phyloP scores from a whole-genome alignment of 1,140 invertebrate species.

The Drosophila takahashii region DNA sequence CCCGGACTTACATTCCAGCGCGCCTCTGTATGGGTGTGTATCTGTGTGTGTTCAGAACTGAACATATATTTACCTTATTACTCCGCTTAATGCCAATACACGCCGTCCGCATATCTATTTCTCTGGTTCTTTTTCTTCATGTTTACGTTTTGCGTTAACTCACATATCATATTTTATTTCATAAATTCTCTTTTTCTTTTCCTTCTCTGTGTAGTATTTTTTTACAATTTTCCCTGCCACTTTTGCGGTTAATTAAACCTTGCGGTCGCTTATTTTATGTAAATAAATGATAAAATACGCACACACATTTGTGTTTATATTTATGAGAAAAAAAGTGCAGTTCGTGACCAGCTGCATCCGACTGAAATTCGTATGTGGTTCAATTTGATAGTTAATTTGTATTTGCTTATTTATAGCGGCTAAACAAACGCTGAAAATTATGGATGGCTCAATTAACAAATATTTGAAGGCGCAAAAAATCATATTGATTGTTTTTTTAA shows the following conservation, averaged over 20 bases:
- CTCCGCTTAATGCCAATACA: constrained; percentile 43
- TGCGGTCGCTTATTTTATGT: constrained; percentile 56
- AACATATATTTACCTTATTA: constrained; percentile 62
- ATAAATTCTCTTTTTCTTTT: constrained; percentile 14
- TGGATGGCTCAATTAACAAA: not conserved
- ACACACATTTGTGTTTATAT: constrained; percentile 1
- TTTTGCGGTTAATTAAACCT: constrained; percentile 72
- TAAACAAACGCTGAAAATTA: constrained; percentile 4
- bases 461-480: constrained; percentile 2
- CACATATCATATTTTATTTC: constrained; percentile 51
- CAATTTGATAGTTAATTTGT: constrained; percentile 37
- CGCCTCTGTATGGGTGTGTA: not conserved
- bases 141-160: constrained; percentile 64
- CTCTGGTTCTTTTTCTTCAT: constrained; percentile 27
- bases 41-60: constrained; percentile 36
- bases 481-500: constrained; percentile 1
- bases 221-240: constrained; percentile 15
- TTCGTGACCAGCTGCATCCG: constrained; percentile 40
- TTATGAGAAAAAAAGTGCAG: constrained; percentile 2
- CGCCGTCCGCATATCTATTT: constrained; percentile 33
- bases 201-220: constrained; percentile 16
- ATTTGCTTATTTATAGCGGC: constrained; percentile 24
- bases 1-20: constrained; percentile 4
- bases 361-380: constrained; percentile 20
- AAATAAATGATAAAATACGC: constrained; percentile 63